A percentile compares a stretch with the other conserved stretches of the same genome.
Conservation (phyloP, 2,888 invertebrate genomes). For the Brachylomia viminalis region DNA sequence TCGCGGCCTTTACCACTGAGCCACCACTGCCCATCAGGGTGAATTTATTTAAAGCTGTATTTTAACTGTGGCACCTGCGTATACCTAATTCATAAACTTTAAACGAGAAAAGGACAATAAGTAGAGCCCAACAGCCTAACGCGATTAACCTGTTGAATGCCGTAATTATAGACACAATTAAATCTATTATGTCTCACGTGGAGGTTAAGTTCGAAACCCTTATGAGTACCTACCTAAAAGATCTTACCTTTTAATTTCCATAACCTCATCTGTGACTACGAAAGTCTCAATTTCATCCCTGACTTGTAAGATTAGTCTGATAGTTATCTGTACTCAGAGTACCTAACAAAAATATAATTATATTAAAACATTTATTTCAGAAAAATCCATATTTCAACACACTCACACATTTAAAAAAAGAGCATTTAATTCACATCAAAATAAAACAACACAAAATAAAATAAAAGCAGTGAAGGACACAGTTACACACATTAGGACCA, state of each 20-base stretch:
- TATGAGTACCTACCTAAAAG: background rate
- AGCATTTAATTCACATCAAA: too few species aligned
- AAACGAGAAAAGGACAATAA: background rate
- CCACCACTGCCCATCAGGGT: background rate
- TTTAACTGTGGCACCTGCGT: background rate
- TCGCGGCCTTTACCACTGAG: too few species aligned
- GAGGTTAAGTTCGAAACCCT: background rate
- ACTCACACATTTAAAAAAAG: too few species aligned
- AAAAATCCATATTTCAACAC: too few species aligned
- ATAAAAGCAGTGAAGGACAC: too few species aligned
- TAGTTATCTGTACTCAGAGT: conserved; percentile 18
- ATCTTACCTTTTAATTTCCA: background rate
- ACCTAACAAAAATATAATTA: too few species aligned
- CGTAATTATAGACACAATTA: too few species aligned
- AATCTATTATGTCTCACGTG: too few species aligned
- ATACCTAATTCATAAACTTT: background rate
- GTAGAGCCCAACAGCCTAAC: background rate
- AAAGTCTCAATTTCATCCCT: background rate
- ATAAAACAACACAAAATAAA: too few species aligned
- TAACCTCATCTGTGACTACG: background rate
- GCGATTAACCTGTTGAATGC: too few species aligned
- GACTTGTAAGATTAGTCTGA: background rate
- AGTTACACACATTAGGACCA: too few species aligned
- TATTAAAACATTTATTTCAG: too few species aligned
- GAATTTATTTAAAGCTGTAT: conserved; percentile 1